phyloP scores from a whole-genome alignment of 23 tunicate genomes.

The Phallusia fumigata region DNA sequence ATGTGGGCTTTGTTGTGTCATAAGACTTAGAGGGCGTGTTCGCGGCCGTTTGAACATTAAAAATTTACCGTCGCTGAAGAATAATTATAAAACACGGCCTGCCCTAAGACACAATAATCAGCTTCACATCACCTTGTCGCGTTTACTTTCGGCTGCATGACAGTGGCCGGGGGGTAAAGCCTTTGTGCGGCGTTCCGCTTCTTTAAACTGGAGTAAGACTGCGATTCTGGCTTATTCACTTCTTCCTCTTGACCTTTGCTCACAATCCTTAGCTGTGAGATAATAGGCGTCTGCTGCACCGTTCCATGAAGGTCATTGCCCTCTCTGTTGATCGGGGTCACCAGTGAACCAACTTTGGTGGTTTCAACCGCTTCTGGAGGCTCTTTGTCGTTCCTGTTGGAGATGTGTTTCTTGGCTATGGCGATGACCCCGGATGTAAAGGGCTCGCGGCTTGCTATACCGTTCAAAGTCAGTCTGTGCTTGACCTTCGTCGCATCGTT shows the following conservation, averaged over 20 bases:
- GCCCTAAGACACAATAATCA: too few species aligned
- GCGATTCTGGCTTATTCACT: neutral
- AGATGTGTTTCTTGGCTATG: constrained; percentile 52
- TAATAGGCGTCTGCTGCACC: neutral
- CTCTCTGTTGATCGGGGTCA: neutral
- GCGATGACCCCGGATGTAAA: constrained; percentile 54
- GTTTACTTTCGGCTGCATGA: constrained; percentile 16
- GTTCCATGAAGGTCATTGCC: neutral
- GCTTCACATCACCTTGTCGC: too few species aligned
- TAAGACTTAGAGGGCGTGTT: too few species aligned
- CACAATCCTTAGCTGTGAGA: neutral
- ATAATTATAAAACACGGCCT: too few species aligned
- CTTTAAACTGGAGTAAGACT: neutral
- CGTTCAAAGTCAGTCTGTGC: constrained; percentile 58
- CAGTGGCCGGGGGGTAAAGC: constrained; percentile 33
- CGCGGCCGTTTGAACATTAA: too few species aligned
- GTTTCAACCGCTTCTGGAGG: neutral
- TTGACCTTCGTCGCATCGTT: constrained; percentile 15
- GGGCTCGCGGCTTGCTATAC: constrained; percentile 43
- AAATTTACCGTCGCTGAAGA: too few species aligned
- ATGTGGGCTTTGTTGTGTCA: too few species aligned
- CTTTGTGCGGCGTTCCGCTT: constrained; percentile 33
- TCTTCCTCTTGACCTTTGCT: neutral
- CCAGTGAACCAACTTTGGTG: neutral
- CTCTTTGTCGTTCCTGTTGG: neutral